Conservation (phyloP, 2,113 vertebrate genomes). For the Nannobrachium achirus region DNA sequence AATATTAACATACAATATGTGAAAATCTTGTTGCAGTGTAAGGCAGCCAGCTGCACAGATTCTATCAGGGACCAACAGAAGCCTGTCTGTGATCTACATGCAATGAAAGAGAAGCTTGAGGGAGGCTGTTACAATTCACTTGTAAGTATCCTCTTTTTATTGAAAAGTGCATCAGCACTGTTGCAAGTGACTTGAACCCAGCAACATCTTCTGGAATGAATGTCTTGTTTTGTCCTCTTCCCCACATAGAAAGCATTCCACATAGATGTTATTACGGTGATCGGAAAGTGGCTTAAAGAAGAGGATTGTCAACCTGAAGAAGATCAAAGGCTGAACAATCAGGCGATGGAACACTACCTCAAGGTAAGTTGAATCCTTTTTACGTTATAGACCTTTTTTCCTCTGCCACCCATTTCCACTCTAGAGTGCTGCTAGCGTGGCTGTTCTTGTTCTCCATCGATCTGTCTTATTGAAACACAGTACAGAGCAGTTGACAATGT, state of each 20-base stretch:
- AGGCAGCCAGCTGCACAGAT: constrained; percentile 33
- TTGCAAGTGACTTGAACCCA: too few species aligned
- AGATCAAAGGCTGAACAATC: constrained; percentile 55
- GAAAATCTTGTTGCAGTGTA: constrained; percentile 71
- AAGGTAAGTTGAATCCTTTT: constrained; percentile 60
- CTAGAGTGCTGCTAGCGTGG: too few species aligned
- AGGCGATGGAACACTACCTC: constrained; percentile 69
- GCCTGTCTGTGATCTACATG: constrained; percentile 81
- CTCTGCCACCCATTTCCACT: neutral
- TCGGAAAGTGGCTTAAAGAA: constrained; percentile 67
- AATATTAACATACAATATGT: too few species aligned
- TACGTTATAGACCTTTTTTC: neutral
- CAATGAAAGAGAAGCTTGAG: constrained; percentile 79
- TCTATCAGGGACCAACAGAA: constrained; percentile 45
- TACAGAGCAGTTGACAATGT: too few species aligned
- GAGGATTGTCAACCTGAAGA: constrained; percentile 63
- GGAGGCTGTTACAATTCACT: constrained; percentile 80
- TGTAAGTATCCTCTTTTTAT: constrained; percentile 73
- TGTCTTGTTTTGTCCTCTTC: neutral
- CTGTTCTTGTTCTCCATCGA: too few species aligned
- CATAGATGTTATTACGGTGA: constrained; percentile 68
- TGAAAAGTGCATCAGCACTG: too few species aligned
- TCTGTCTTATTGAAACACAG: too few species aligned
- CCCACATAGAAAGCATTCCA: constrained; percentile 78
- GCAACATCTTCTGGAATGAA: too few species aligned